Evolutionary conservation across 2,888 invertebrate species (phyloP).

Genomic region (Tinea trinotella): DNA sequence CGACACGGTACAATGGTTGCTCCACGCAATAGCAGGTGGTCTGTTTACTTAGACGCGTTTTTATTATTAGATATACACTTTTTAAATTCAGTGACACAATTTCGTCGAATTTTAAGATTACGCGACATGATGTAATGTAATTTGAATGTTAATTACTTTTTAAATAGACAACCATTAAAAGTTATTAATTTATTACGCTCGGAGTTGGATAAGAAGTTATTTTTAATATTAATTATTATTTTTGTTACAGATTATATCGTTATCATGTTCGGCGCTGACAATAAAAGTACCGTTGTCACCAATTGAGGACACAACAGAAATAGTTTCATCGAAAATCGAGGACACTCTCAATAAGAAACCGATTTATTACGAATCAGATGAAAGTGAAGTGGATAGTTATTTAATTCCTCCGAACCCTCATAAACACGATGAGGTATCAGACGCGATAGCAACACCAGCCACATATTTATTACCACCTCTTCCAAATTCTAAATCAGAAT

Average conservation of each 20-base stretch:
- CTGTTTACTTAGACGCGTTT: conserved; percentile 8
- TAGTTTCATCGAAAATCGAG: conserved; percentile 24
- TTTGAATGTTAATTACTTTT: conserved; percentile 13
- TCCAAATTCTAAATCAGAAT: conserved; percentile 35
- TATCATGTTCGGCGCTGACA: conserved; percentile 34
- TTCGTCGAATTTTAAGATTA: conserved; percentile 45
- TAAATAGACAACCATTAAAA: no score
- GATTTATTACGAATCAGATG: conserved; percentile 42
- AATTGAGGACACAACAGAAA: conserved; percentile 28
- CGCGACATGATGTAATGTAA: conserved; percentile 42
- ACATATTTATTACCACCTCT: conserved; percentile 52
- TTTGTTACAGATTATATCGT: conserved; percentile 43
- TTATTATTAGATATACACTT: conserved; percentile 27
- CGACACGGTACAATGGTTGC: background rate
- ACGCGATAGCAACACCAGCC: conserved; percentile 37
- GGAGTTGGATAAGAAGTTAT: background rate
- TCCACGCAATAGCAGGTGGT: conserved; percentile 7
- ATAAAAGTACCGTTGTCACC: conserved; percentile 45
- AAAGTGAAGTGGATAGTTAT: conserved; percentile 42
- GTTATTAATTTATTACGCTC: background rate
- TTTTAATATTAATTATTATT: conserved; percentile 7
- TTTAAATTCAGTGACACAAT: conserved; percentile 49
- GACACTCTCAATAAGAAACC: conserved; percentile 29
- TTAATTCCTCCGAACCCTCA: conserved; percentile 45
- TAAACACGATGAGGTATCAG: conserved; percentile 32